phyloP scores from a whole-genome alignment of 2,113 vertebrate genomes.

The Caranx melampygus region DNA sequence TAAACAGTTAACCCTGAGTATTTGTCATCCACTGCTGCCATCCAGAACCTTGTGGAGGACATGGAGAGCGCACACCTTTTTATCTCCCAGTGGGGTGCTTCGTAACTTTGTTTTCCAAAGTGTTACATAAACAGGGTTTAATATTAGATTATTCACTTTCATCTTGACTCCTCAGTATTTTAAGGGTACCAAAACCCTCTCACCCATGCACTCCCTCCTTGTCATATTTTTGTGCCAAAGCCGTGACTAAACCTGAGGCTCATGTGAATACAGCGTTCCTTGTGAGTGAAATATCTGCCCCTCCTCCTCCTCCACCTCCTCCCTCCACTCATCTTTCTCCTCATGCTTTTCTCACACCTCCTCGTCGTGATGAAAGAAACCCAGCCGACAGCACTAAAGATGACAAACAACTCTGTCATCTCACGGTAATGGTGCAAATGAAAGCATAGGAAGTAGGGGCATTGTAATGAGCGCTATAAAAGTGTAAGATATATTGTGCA shows the following conservation, averaged over 20 bases:
- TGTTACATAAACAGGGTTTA: constrained; percentile 10
- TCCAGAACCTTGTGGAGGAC: neutral
- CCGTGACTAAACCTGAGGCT: constrained; percentile 16
- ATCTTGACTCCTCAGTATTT: neutral
- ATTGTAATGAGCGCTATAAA: constrained; percentile 44
- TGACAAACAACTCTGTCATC: constrained; percentile 73
- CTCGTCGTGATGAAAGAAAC: constrained; percentile 63
- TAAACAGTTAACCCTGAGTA: neutral
- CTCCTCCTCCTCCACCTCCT: constrained; percentile 41
- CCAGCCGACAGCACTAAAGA: constrained; percentile 52
- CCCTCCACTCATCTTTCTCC: constrained; percentile 45
- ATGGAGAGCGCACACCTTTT: neutral
- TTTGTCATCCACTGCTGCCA: constrained; percentile 11
- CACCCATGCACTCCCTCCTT: neutral
- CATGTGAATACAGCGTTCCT: constrained; percentile 32
- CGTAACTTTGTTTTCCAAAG: constrained; percentile 10
- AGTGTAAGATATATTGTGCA: constrained; percentile 18
- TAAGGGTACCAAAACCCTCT: neutral
- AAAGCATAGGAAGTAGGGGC: constrained; percentile 41
- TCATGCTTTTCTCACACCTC: constrained; percentile 68
- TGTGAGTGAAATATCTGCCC: constrained; percentile 36
- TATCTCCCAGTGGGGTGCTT: neutral
- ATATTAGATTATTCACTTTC: neutral
- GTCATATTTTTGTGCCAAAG: constrained; percentile 16
- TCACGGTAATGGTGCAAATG: constrained; percentile 47